Evolutionary conservation across 37 sponge, comb jelly and placozoan genomes (phyloP).

Genomic region (Spongia lamella): DNA sequence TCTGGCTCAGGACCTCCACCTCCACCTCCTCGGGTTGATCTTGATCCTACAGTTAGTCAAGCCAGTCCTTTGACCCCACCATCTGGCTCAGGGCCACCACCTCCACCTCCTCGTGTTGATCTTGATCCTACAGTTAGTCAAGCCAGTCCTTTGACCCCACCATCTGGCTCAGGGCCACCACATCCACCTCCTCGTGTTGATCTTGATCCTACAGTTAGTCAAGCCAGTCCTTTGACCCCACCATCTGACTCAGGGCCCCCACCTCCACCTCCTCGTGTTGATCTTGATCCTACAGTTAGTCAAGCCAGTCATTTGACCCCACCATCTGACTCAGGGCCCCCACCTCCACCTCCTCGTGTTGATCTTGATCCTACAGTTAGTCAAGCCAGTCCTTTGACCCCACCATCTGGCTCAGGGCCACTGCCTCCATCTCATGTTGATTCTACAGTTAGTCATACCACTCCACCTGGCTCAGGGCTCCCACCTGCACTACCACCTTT

Average conservation of each 20-base stretch:
- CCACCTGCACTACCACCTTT: slow-evolving; percentile 6
- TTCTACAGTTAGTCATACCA: no score
- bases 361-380: neutral
- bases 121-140: neutral
- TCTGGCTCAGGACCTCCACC: neutral
- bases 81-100: neutral
- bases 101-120: neutral
- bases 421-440: no score
- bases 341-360: neutral
- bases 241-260: no score
- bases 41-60: neutral
- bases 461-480: no score
- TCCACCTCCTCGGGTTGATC: neutral
- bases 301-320: no score
- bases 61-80: neutral
- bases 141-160: no score
- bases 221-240: no score
- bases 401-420: no score
- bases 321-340: neutral
- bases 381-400: neutral
- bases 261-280: slow-evolving; percentile 2
- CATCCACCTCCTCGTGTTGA: no score
- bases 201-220: no score
- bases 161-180: no score
- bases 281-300: no score